Evolutionary conservation across 1,140 invertebrate genomes (phyloP), one percentile per base, ranked within the genome.

Genomic region (Penaeus indicus): DNA sequence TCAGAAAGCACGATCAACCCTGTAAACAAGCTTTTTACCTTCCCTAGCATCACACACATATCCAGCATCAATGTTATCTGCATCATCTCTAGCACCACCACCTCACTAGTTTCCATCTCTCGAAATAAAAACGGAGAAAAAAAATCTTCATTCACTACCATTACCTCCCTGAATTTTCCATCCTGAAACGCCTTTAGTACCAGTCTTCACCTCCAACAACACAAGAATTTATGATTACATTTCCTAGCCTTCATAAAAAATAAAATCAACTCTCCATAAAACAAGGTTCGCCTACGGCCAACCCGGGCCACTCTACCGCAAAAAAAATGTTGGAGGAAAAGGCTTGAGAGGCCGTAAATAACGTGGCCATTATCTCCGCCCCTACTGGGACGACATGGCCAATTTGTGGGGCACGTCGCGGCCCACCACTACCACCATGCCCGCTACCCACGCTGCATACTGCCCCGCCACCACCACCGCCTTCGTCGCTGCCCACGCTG

Each of bases 261-360:
- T 80, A 80, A 80, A 86, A 86, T 86, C 75, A 64, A 79, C 75
- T 60, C 83, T 69, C 67, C 47, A 86, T 79, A 86, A 86, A 86
- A 86, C 85, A 64, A 62, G 85, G 19, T 42, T 80, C 27, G 75
- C 75, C 75, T 22, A n/a, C n/a, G 85, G 61, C 75, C 77, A 86
- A 60, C 54, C 47, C 61, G 61, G 72, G 38, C 77, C 75, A 79
- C 38, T 61, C 72, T 78, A 27, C 72, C 27, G 47, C 54, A 54
- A 54, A 79, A 63, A 79, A 85, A 78, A 85, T 77, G 86, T 64
- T 72, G 22, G 62, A 82, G 79, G 86, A 87, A 87, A 82, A 82
- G 77, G 78, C 69, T 62, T 88, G 86, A 88, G 81, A 77, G 86
- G 79, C 80, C 80, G 86, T 88, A 88, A 88, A 88, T 88, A 88